Conservation (phyloP, 2,888 invertebrate species). For the Miltochrista miniata region DNA sequence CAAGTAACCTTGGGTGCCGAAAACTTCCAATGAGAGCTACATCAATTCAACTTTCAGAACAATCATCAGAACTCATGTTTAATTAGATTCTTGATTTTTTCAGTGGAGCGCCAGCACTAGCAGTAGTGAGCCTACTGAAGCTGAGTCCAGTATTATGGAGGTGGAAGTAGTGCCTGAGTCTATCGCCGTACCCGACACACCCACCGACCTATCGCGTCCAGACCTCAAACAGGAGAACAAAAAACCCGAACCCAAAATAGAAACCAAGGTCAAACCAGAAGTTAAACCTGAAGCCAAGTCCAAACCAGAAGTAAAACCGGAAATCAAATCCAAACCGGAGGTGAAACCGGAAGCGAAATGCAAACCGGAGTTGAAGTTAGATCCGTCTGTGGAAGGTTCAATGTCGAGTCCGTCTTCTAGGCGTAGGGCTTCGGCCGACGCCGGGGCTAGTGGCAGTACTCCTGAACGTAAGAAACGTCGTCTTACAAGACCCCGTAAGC, state of each 20-base stretch:
- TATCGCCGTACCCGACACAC: slow-evolving; percentile 24
- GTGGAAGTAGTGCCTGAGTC: slow-evolving; percentile 26
- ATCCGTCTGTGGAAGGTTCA: slow-evolving; percentile 38
- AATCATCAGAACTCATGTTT: too few relatives aligned
- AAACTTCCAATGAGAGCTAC: too few relatives aligned
- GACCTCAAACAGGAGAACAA: slow-evolving; percentile 33
- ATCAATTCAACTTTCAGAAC: too few relatives aligned
- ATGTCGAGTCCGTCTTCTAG: slow-evolving; percentile 57
- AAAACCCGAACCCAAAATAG: slow-evolving; percentile 34
- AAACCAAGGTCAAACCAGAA: slow-evolving; percentile 33
- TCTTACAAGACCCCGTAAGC: slow-evolving; percentile 75
- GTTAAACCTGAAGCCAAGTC: slow-evolving; percentile 38
- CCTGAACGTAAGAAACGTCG: slow-evolving; percentile 79
- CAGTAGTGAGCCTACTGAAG: slow-evolving; percentile 48
- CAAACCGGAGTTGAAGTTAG: slow-evolving; percentile 39
- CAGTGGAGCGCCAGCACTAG: slow-evolving; percentile 66
- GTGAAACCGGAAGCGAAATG: slow-evolving; percentile 42
- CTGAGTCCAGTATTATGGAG: slow-evolving; percentile 25
- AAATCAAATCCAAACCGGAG: slow-evolving; percentile 35
- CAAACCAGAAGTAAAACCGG: slow-evolving; percentile 41
- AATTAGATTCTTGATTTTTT: background rate
- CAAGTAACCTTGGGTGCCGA: too few relatives aligned
- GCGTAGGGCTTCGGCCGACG: slow-evolving; percentile 68
- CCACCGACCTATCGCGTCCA: slow-evolving; percentile 32
- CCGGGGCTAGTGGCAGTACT: slow-evolving; percentile 48